These are phyloP conservation scores for Phodopus roborovskii DNA, from an alignment of 2,113 vertebrate species.

Conservation along the genomic window DNA sequence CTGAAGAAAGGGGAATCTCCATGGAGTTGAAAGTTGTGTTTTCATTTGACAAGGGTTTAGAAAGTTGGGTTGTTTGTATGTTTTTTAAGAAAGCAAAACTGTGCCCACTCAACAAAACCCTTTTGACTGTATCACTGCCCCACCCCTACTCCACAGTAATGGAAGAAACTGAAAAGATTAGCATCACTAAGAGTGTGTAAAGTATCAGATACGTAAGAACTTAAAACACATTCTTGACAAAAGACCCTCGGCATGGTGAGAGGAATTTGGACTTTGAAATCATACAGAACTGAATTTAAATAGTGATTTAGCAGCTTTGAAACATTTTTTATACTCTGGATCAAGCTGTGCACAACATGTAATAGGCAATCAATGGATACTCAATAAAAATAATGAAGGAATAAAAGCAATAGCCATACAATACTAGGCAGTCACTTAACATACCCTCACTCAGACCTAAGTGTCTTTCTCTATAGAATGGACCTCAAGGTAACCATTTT, in stretches of 20 bases:
- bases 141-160: neutral
- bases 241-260: neutral
- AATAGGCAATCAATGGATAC: conserved; percentile 19
- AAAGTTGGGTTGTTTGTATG: neutral
- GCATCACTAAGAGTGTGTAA: neutral
- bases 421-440: neutral
- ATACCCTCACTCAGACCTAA: neutral
- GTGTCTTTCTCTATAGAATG: neutral
- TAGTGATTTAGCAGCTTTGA: neutral
- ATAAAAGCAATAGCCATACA: conserved; percentile 31
- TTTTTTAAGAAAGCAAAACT: conserved; percentile 33
- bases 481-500: neutral
- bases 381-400: conserved; percentile 38
- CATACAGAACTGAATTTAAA: conserved; percentile 27
- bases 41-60: neutral
- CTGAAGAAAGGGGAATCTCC: neutral
- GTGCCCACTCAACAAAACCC: neutral
- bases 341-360: neutral
- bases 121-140: neutral
- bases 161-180: neutral
- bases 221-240: conserved; percentile 1
- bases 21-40: neutral
- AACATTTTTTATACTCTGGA: conserved; percentile 42
- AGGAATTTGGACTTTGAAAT: conserved; percentile 20
- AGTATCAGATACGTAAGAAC: neutral